Evolutionary conservation across 2,113 vertebrate genomes (phyloP), one percentile per base, ranked within the genome.

Genomic region (Nesoenas mayeri): DNA sequence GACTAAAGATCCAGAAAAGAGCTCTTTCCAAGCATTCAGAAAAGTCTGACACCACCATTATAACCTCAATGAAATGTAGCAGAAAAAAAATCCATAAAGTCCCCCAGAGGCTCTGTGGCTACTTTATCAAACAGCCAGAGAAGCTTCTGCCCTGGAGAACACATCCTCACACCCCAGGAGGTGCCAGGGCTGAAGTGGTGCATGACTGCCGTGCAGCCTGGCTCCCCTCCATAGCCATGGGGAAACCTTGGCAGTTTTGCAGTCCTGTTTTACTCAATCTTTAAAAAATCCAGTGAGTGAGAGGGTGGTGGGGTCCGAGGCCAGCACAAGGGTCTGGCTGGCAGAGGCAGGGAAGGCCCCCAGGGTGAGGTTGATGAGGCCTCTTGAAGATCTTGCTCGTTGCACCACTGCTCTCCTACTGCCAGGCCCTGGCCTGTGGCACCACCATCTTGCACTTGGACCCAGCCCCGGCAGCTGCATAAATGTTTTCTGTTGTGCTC

Each of bases 241-340:
- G 24, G 58, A 50, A 73, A 77, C 0, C 0, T 0, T 0, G 0
- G 5, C 0, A 3, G 5, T 57, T 50, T 36, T 36, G 42, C 25
- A 62, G 42, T 17, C 28, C 29, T 48, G 8, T 48, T 84, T 78
- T 71, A 66, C 60, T 40, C 25, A 40, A 3, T n/a, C n/a, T 70
- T 17, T 36, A 47, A 12, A 54, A 67, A 93, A 73, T 31, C 44
- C 24, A 18, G 34, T 4, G 34, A 42, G 32, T 0, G 5, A 73
- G 34, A 15, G 17, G 34, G 5, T 48, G 11, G 5, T 5, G 21
- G 38, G 11, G 16, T 11, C 18, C 0, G 0, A 58, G 28, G 16
- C 6, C 65, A 57, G 28, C 44, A 51, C 2, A 3, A 47, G 22
- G 5, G 50, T 36, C 9, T 19, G 1, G 0, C 40, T 70, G 56